Conservation (phyloP, 2,113 vertebrate species). For the Mionectes macconnelli region DNA sequence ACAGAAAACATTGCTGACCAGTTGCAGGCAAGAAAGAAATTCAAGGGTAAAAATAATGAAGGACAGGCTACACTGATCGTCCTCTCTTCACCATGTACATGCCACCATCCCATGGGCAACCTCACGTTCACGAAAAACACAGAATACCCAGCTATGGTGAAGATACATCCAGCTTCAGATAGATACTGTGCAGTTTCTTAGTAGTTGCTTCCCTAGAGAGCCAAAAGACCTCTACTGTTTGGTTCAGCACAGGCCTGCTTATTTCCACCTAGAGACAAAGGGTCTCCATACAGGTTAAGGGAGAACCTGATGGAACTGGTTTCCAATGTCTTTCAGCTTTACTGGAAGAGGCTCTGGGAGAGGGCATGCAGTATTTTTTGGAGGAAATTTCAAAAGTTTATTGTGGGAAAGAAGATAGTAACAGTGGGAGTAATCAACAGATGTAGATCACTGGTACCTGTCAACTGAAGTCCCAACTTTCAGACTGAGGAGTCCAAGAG, state of each 20-base stretch:
- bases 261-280: background rate
- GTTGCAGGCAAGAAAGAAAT: background rate
- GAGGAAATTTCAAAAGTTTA: background rate
- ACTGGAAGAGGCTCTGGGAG: background rate
- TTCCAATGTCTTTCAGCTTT: background rate
- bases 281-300: rapidly evolving
- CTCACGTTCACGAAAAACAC: background rate
- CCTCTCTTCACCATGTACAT: rapidly evolving
- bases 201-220: background rate
- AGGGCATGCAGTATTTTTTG: background rate
- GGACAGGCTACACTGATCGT: background rate
- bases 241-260: background rate
- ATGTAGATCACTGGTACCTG: rapidly evolving
- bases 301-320: background rate
- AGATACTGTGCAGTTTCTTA: background rate
- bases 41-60: background rate
- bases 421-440: background rate
- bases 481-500: background rate
- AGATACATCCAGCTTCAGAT: background rate
- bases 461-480: background rate
- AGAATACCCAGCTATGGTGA: background rate
- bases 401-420: background rate
- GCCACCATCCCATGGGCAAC: background rate
- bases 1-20: background rate
- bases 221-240: background rate